A percentile compares a stretch with the other conserved stretches of the same genome.
phyloP scores from a whole-genome alignment of 1,140 invertebrate species.

The Melipona quadrifasciata region DNA sequence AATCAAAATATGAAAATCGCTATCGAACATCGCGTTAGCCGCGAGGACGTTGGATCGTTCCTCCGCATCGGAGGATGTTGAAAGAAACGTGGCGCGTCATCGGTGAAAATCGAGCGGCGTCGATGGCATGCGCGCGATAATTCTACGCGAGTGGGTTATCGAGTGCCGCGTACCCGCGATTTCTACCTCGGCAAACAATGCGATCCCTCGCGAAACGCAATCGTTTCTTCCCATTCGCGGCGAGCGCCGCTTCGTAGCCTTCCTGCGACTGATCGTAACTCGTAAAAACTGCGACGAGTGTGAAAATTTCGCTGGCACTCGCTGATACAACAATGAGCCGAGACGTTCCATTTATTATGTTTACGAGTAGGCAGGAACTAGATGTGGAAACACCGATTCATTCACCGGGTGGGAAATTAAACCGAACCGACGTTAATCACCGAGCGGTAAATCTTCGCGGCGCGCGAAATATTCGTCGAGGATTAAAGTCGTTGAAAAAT shows the following conservation, averaged over 20 bases:
- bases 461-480: neutral
- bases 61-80: neutral
- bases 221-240: neutral
- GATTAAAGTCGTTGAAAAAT: no score
- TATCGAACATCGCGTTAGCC: no score
- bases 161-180: constrained; percentile 31
- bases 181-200: constrained; percentile 41
- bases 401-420: neutral
- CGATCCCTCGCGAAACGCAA: neutral
- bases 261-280: neutral
- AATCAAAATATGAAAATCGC: no score
- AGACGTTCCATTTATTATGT: constrained; percentile 21
- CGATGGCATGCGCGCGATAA: constrained; percentile 53
- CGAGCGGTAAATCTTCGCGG: neutral
- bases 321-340: constrained; percentile 26
- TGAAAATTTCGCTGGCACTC: constrained; percentile 10
- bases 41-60: no score
- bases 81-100: constrained; percentile 43
- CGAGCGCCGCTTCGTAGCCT: neutral
- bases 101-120: constrained; percentile 53
- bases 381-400: neutral
- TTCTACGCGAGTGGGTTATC: constrained; percentile 26
- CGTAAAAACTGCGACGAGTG: neutral
- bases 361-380: neutral
- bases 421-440: neutral